A percentile compares a stretch with the other conserved stretches of the same genome.
phyloP scores from a whole-genome alignment of 2,113 vertebrate species.

The Chinchilla lanigera region DNA sequence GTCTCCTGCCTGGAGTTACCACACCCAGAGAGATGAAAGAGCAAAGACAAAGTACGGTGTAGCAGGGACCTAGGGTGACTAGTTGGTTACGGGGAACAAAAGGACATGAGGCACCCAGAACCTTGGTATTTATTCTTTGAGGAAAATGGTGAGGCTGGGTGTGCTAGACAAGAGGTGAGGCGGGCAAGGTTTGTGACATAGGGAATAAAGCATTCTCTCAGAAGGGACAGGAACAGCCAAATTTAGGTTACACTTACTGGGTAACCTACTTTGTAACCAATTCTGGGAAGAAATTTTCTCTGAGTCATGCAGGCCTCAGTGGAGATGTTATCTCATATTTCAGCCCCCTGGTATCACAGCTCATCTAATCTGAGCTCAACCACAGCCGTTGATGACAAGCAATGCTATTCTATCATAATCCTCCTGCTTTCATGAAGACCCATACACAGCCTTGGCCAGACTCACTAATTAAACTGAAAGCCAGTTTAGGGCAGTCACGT shows the following conservation, averaged over 20 bases:
- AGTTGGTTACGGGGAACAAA: not conserved
- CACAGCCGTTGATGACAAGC: not conserved
- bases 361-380: not conserved
- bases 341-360: not conserved
- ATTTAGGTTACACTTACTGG: not conserved
- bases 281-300: not conserved
- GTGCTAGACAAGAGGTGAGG: too few relatives aligned
- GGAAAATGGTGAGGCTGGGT: not conserved
- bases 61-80: not conserved
- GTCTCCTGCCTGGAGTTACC: not conserved
- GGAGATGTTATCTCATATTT: not conserved
- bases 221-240: not conserved
- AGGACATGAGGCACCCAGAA: not conserved
- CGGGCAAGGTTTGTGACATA: too few relatives aligned
- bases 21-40: not conserved
- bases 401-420: not conserved
- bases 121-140: not conserved
- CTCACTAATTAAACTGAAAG: not conserved
- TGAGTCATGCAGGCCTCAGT: not conserved
- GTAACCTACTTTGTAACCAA: not conserved
- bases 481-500: not conserved
- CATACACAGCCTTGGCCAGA: not conserved
- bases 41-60: not conserved
- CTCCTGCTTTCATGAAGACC: not conserved
- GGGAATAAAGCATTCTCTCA: too few relatives aligned